phyloP scores from a whole-genome alignment of 2,797 vertebrate species.

The Pseudochromis fuscus region DNA sequence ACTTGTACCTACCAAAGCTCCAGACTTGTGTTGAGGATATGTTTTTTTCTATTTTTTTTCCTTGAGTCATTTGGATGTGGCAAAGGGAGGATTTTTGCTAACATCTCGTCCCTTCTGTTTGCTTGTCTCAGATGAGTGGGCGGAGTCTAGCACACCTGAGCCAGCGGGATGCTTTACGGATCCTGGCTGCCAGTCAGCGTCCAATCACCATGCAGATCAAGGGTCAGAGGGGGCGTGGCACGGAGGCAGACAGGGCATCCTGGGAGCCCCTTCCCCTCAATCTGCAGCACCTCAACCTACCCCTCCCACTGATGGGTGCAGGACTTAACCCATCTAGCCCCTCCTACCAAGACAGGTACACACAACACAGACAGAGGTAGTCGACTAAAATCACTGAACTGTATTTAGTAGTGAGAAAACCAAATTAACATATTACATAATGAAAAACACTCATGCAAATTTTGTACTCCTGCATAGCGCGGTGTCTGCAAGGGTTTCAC shows the following conservation, averaged over 20 bases:
- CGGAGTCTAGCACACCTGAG: slow-evolving; percentile 82
- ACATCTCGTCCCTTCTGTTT: slow-evolving; percentile 2
- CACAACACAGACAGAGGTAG: slow-evolving; percentile 9
- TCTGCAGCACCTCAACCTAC: slow-evolving; percentile 80
- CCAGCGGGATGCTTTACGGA: slow-evolving; percentile 83
- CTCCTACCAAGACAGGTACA: slow-evolving; percentile 82
- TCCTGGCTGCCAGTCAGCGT: slow-evolving; percentile 83
- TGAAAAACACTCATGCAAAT: neutral
- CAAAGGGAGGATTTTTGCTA: neutral
- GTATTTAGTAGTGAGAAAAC: too few relatives aligned
- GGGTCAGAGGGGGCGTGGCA: slow-evolving; percentile 75
- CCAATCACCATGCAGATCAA: slow-evolving; percentile 88
- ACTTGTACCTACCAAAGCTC: too few relatives aligned
- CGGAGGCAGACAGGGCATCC: slow-evolving; percentile 71
- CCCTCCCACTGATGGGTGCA: slow-evolving; percentile 64
- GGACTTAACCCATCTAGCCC: slow-evolving; percentile 72
- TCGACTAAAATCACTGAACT: too few relatives aligned
- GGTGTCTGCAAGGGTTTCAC: neutral
- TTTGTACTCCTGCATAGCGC: neutral
- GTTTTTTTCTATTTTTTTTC: neutral
- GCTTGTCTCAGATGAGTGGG: slow-evolving; percentile 75
- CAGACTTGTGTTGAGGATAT: too few relatives aligned
- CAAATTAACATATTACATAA: too few relatives aligned
- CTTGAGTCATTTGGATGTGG: too few relatives aligned
- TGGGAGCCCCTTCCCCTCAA: slow-evolving; percentile 83